Evolutionary conservation across 2,888 invertebrate genomes (phyloP).

Genomic region (Pharmacophagus antenor): DNA sequence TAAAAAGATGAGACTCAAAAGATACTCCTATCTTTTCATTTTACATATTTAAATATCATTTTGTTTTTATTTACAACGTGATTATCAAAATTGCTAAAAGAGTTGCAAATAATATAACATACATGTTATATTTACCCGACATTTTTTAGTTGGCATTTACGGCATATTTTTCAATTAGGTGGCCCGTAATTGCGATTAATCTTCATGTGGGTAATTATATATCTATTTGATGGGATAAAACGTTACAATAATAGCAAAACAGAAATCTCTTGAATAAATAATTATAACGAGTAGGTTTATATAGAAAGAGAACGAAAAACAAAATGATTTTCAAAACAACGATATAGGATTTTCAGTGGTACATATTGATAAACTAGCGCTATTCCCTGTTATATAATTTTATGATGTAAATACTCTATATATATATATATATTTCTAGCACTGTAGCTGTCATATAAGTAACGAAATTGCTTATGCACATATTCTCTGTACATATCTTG

Average conservation of each 20-base stretch:
- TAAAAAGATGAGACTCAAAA: neutral
- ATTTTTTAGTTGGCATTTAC: constrained; percentile 10
- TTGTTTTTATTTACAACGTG: neutral
- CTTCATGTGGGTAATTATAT: constrained; percentile 15
- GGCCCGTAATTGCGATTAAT: constrained; percentile 9
- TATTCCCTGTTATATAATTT: no score
- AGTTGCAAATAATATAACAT: neutral
- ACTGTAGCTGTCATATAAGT: no score
- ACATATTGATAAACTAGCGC: no score
- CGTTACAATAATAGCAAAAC: neutral
- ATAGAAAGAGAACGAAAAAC: neutral
- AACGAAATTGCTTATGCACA: no score
- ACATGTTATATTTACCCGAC: neutral
- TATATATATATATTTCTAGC: no score
- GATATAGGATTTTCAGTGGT: no score
- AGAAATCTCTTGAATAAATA: neutral
- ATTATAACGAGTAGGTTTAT: neutral
- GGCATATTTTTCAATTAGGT: neutral
- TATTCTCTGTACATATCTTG: no score
- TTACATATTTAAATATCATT: neutral
- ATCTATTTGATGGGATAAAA: neutral
- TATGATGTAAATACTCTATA: no score
- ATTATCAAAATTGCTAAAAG: neutral
- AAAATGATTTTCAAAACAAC: no score
- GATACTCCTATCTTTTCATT: neutral